Evolutionary conservation across 2,888 invertebrate species (phyloP).

Genomic region (Plemyria rubiginata): DNA sequence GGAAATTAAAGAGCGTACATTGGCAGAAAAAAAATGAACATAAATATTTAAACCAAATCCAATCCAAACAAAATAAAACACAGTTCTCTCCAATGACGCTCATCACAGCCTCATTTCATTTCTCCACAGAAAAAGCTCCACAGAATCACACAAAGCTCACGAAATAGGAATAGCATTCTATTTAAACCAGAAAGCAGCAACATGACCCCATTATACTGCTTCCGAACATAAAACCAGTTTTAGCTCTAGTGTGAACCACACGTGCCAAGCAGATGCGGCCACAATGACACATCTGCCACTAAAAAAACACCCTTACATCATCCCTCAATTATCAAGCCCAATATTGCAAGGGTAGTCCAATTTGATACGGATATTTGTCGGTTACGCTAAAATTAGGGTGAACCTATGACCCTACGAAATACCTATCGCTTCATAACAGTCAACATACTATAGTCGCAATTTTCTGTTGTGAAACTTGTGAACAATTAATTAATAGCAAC

Average conservation of each 20-base stretch:
- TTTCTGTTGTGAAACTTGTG: too few relatives aligned
- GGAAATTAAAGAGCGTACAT: too few relatives aligned
- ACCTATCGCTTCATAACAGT: not conserved
- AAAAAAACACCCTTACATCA: conserved; percentile 32
- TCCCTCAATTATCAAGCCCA: conserved; percentile 13
- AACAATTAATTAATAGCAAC: too few relatives aligned
- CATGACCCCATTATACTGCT: conserved; percentile 40
- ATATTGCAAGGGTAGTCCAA: conserved; percentile 13
- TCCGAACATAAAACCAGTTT: conserved; percentile 44
- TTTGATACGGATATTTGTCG: conserved; percentile 18
- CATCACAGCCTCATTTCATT: conserved; percentile 2
- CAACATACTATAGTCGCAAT: too few relatives aligned
- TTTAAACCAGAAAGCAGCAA: conserved; percentile 27
- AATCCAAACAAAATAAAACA: not conserved
- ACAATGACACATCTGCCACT: conserved; percentile 28
- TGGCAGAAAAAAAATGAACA: too few relatives aligned
- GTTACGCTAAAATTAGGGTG: conserved; percentile 17
- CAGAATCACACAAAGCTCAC: conserved; percentile 11
- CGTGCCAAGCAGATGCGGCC: conserved; percentile 75
- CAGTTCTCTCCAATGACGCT: conserved; percentile 5
- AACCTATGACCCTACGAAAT: conserved; percentile 16
- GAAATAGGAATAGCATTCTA: conserved; percentile 22
- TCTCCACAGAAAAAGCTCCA: conserved; percentile 2
- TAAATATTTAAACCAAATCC: too few relatives aligned
- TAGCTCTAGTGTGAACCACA: conserved; percentile 51